These are phyloP conservation scores for Akabosia matsudoensis DNA, from an alignment of 1,140 invertebrate species.

Conservation along the genomic window DNA sequence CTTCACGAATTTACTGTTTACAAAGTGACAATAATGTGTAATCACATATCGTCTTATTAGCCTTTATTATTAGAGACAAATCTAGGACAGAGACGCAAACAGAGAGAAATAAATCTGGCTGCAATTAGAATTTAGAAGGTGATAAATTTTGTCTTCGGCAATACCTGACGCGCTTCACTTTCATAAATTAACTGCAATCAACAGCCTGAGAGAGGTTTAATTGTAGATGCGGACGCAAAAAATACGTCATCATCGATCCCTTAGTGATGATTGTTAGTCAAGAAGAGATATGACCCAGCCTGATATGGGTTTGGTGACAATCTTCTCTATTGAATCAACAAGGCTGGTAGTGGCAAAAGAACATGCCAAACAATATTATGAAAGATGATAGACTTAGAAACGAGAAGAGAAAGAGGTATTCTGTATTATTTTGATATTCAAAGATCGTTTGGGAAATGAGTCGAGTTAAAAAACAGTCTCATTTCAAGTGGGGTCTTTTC, in stretches of 20 bases:
- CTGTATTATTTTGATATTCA: constrained; percentile 4
- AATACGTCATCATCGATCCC: too few relatives aligned
- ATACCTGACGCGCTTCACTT: too few relatives aligned
- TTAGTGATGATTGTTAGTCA: too few relatives aligned
- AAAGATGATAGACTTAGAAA: background rate
- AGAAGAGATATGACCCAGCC: too few relatives aligned
- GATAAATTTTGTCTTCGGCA: too few relatives aligned
- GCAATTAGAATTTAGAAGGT: too few relatives aligned
- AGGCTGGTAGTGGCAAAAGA: background rate
- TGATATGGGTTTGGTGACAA: too few relatives aligned
- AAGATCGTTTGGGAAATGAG: background rate
- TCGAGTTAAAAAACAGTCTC: constrained; percentile 13
- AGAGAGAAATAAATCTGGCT: background rate
- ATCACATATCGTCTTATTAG: constrained; percentile 8
- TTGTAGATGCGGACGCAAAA: too few relatives aligned
- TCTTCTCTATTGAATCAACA: too few relatives aligned
- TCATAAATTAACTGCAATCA: too few relatives aligned
- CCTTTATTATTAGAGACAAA: background rate
- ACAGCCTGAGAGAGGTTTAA: too few relatives aligned
- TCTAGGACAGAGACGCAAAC: constrained; percentile 2
- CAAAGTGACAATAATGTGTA: background rate
- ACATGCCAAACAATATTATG: background rate
- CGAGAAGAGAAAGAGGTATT: background rate
- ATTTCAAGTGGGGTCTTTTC: constrained; percentile 1
- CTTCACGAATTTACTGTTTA: background rate